Evolutionary conservation across 2,888 invertebrate genomes (phyloP).

Genomic region (Tinea pellionella): DNA sequence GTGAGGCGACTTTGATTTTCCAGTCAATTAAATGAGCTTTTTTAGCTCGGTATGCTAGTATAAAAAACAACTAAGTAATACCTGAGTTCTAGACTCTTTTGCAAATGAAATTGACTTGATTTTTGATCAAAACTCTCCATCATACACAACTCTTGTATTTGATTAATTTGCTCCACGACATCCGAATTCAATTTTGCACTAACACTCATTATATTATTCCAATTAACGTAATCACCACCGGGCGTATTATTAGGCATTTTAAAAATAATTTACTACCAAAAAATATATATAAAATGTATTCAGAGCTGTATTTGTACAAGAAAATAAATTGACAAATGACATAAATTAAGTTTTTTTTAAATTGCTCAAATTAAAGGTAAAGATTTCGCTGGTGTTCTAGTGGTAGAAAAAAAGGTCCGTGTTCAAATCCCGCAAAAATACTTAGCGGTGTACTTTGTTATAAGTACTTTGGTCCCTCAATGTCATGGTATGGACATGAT

Average conservation of each 20-base stretch:
- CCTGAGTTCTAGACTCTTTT: conserved; percentile 41
- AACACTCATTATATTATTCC: conserved; percentile 28
- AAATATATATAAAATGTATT: background rate
- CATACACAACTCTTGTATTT: conserved; percentile 46
- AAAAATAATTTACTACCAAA: background rate
- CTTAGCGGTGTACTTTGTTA: no score
- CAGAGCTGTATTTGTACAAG: no score
- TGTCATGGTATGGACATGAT: no score
- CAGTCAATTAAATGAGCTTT: no score
- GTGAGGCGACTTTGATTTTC: no score
- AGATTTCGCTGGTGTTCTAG: no score
- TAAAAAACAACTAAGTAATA: no score
- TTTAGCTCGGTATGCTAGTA: no score
- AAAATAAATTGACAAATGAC: background rate
- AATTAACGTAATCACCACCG: conserved; percentile 5
- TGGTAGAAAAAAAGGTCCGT: no score
- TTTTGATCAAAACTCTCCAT: conserved; percentile 45
- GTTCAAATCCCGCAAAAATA: no score
- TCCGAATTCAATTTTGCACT: conserved; percentile 38
- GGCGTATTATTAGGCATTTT: background rate
- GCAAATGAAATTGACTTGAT: conserved; percentile 42
- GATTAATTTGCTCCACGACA: conserved; percentile 44
- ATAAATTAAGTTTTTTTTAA: background rate
- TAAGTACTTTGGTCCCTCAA: no score
- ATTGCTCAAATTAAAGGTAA: no score